A percentile compares a stretch with the other conserved stretches of the same genome.
phyloP scores from a whole-genome alignment of 1,140 invertebrate genomes.

The Drosophila nigromelanica region DNA sequence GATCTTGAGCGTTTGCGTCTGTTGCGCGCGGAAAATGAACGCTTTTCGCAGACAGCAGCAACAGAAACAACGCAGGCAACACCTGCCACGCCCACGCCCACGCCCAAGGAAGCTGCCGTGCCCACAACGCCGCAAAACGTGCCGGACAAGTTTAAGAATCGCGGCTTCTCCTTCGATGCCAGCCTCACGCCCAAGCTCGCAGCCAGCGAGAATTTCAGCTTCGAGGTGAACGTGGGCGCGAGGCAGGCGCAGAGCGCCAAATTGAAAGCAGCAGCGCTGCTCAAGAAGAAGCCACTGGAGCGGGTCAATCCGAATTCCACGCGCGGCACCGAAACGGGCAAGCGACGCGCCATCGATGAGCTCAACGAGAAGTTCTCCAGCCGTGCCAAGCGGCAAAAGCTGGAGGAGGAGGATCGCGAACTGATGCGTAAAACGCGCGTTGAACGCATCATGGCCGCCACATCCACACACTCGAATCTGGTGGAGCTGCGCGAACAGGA shows the following conservation, averaged over 20 bases:
- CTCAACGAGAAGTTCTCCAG: constrained; percentile 84
- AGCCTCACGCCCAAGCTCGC: constrained; percentile 65
- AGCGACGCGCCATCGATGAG: constrained; percentile 85
- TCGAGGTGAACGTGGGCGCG: constrained; percentile 87
- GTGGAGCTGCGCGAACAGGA: constrained; percentile 89
- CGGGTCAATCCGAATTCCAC: constrained; percentile 88
- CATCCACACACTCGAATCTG: constrained; percentile 91
- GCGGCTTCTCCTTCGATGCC: constrained; percentile 62
- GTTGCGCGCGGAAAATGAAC: constrained; percentile 80
- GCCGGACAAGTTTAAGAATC: constrained; percentile 77
- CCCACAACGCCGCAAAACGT: constrained; percentile 49
- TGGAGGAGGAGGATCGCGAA: constrained; percentile 83
- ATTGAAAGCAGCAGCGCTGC: constrained; percentile 86
- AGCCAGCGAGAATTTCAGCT: constrained; percentile 82
- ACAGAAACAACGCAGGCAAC: neutral
- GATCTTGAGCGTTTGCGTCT: constrained; percentile 87
- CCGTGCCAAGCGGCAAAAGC: constrained; percentile 84
- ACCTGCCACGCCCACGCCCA: constrained; percentile 2
- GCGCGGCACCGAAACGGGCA: constrained; percentile 85
- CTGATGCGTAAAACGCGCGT: constrained; percentile 88
- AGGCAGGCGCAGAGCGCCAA: constrained; percentile 87
- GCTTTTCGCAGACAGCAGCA: constrained; percentile 33
- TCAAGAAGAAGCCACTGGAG: constrained; percentile 88
- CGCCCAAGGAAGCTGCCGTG: neutral
- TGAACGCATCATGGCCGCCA: constrained; percentile 91